Base-by-base conservation (phyloP, 2,797 vertebrate species). In the Hoplostethus mediterraneus region DNA sequence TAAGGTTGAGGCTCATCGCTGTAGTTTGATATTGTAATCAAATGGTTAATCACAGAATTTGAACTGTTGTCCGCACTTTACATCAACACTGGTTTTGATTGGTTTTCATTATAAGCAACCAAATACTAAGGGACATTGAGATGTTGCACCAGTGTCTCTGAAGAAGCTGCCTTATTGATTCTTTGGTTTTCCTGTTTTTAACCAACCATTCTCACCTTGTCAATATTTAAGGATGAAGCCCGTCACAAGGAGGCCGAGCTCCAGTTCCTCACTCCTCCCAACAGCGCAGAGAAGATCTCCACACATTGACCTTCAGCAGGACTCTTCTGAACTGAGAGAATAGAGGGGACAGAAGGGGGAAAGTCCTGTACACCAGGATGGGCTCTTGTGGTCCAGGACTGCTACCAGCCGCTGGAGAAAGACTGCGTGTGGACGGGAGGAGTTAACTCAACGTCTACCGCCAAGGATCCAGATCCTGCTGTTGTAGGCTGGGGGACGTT, bases 201-300 rank as follows among this genome's bases (percentile, higher is more conserved):
- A 3, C 3, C 45, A 48, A 31, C 28, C 28, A 28, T 28, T 28
- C 28, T 28, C 28, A 28, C 3, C 28, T 3, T 28, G 28, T 28
- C 28, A 2, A 28, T 52, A 2, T 70, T 57, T 44, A 60, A 93
- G 91, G 78, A 86, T 0, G 71, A 72, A 0, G 80, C 60, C 21
- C 62, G 79, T 63, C 85, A 56, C 79, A 91, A 80, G 78, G 65
- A 73, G 63, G 74, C 58, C 3, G 68, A 30, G 42, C 47, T 8
- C 17, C 52, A 73, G 60, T 90, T 96, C 38, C 93, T 95, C 62
- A 98, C 96, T 17, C 96, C 96, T 67, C 96, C 96, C 1, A 96
- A 93, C 87, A 97, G 96, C 59, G 93, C 96, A n/a, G 96, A 97
- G 88, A 97, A 97, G 66, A 70, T 85, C 44, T 68, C 75, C 13